Evolutionary conservation across 2,888 invertebrate genomes (phyloP).

Genomic region (Eremobia ochroleuca): DNA sequence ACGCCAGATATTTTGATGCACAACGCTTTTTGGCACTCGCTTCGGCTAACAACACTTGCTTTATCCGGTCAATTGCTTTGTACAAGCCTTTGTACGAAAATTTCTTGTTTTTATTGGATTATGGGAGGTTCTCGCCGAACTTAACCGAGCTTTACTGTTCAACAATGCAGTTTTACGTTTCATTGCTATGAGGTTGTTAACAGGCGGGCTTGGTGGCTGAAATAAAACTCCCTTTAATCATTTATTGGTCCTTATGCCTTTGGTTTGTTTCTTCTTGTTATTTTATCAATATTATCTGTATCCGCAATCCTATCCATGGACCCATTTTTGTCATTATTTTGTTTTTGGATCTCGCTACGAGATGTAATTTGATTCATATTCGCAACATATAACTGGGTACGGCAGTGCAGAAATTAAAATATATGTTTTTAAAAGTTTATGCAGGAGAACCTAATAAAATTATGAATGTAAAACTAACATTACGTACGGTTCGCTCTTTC

Average conservation of each 20-base stretch:
- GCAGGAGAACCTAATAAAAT: conserved; percentile 51
- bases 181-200: conserved; percentile 59
- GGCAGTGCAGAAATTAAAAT: conserved; percentile 41
- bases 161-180: conserved; percentile 65
- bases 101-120: conserved; percentile 75
- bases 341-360: conserved; percentile 8
- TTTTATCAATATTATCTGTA: conserved; percentile 11
- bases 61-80: conserved; percentile 81
- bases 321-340: conserved; percentile 13
- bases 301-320: not conserved
- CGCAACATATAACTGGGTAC: conserved; percentile 9
- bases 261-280: conserved; percentile 19
- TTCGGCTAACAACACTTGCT: conserved; percentile 70
- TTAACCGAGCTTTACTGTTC: conserved; percentile 59
- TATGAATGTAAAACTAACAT: conserved; percentile 59
- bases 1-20: conserved; percentile 80
- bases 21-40: conserved; percentile 71
- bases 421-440: conserved; percentile 48
- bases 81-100: conserved; percentile 75
- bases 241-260: conserved; percentile 40
- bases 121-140: conserved; percentile 60
- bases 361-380: conserved; percentile 32
- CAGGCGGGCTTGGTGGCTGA: conserved; percentile 27
- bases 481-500: conserved; percentile 45
- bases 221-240: conserved; percentile 50